These are phyloP conservation scores for Podabrus alpinus DNA, from an alignment of 2,888 invertebrate genomes.

Conservation along the genomic window DNA sequence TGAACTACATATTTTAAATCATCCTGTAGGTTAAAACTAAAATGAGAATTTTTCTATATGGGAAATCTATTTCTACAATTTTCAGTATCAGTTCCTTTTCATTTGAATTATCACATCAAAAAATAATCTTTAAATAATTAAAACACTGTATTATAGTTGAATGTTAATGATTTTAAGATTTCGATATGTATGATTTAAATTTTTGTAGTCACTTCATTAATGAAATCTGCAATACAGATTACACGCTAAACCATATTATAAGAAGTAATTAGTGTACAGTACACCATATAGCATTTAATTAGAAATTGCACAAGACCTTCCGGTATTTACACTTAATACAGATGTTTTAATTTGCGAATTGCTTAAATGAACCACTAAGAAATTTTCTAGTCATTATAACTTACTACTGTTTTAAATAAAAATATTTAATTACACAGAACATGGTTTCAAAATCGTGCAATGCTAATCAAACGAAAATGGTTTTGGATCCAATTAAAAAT, in stretches of 20 bases:
- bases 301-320: not conserved
- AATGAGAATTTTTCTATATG: too few relatives aligned
- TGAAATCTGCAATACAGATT: not conserved
- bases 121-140: not conserved
- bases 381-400: not conserved
- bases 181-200: too few relatives aligned
- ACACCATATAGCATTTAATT: not conserved
- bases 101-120: not conserved
- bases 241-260: not conserved
- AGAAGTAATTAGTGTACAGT: not conserved
- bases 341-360: not conserved
- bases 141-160: too few relatives aligned
- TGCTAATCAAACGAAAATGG: too few relatives aligned
- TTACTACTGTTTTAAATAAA: not conserved
- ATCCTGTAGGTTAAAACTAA: too few relatives aligned
- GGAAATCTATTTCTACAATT: not conserved
- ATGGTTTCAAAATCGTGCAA: too few relatives aligned
- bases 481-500: too few relatives aligned
- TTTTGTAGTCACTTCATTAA: not conserved
- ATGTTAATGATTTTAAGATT: too few relatives aligned
- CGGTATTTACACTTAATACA: not conserved
- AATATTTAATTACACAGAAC: too few relatives aligned
- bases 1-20: too few relatives aligned
- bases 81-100: not conserved
- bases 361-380: not conserved